Evolutionary conservation across 2,888 invertebrate genomes (phyloP).

Genomic region (Eupithecia tripunctaria): DNA sequence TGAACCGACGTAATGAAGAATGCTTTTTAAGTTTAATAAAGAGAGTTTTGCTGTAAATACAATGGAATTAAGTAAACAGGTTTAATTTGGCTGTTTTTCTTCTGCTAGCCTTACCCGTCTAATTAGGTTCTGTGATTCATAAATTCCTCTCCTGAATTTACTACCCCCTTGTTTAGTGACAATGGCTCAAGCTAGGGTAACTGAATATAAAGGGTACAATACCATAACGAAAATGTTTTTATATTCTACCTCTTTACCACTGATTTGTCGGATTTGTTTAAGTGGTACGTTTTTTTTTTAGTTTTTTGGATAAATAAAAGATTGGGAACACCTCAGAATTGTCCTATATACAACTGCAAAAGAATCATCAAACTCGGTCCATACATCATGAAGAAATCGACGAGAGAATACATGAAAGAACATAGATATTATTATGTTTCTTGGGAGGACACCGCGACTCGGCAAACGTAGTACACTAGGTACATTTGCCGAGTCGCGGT

Average conservation of each 20-base stretch:
- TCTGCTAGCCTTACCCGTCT: background rate
- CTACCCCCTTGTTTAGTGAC: background rate
- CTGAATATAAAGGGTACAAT: background rate
- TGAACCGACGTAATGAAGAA: slow-evolving; percentile 30
- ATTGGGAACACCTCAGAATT: too few relatives aligned
- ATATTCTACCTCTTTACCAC: too few relatives aligned
- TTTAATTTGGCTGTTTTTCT: background rate
- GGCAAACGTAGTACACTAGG: too few relatives aligned
- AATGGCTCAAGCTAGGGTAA: background rate
- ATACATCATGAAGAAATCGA: too few relatives aligned
- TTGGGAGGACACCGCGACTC: too few relatives aligned
- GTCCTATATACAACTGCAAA: too few relatives aligned
- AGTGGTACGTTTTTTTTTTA: too few relatives aligned
- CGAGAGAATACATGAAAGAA: too few relatives aligned
- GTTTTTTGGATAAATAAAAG: too few relatives aligned
- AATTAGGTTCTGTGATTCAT: background rate
- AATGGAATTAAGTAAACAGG: background rate
- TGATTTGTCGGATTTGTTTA: background rate
- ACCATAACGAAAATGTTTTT: background rate
- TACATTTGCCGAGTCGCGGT: too few relatives aligned
- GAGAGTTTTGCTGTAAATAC: slow-evolving; percentile 9
- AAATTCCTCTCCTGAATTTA: background rate
- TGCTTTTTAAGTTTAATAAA: slow-evolving; percentile 25
- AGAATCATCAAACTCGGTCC: too few relatives aligned
- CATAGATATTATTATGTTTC: too few relatives aligned